phyloP scores from a whole-genome alignment of 1,140 invertebrate species.

The Propsilocerus akamusi region DNA sequence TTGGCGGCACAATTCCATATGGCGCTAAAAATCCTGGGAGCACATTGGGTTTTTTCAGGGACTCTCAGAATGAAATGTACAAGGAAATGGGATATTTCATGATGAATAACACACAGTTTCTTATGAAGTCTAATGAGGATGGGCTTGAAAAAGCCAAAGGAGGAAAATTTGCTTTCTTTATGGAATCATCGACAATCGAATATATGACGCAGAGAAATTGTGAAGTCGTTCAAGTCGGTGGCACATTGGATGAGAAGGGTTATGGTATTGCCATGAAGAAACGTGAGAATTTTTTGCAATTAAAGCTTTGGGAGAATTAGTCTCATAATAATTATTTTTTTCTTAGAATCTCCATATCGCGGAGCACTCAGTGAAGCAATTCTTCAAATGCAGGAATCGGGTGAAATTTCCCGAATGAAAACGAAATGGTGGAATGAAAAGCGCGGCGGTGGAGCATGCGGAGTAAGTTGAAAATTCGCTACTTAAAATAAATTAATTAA shows the following conservation, averaged over 20 bases:
- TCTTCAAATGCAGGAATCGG: slow-evolving; percentile 63
- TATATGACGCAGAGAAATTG: slow-evolving; percentile 68
- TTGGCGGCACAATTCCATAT: slow-evolving; percentile 58
- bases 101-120: slow-evolving; percentile 51
- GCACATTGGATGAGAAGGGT: slow-evolving; percentile 36
- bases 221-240: slow-evolving; percentile 77
- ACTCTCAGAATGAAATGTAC: slow-evolving; percentile 68
- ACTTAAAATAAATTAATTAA: neutral
- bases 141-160: slow-evolving; percentile 30
- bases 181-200: slow-evolving; percentile 79
- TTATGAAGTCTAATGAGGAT: slow-evolving; percentile 36
- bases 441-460: slow-evolving; percentile 35
- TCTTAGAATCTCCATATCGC: slow-evolving; percentile 53
- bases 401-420: slow-evolving; percentile 52
- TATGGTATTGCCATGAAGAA: slow-evolving; percentile 2
- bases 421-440: slow-evolving; percentile 70
- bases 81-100: slow-evolving; percentile 78
- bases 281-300: neutral
- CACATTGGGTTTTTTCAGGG: slow-evolving; percentile 67
- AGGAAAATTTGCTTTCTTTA: slow-evolving; percentile 72
- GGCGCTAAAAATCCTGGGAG: slow-evolving; percentile 61
- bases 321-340: too few species aligned
- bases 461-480: slow-evolving; percentile 17
- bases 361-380: slow-evolving; percentile 55
- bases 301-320: neutral